Evolutionary conservation across 2,797 vertebrate species (phyloP).

Genomic region (Clarias platycephalus): DNA sequence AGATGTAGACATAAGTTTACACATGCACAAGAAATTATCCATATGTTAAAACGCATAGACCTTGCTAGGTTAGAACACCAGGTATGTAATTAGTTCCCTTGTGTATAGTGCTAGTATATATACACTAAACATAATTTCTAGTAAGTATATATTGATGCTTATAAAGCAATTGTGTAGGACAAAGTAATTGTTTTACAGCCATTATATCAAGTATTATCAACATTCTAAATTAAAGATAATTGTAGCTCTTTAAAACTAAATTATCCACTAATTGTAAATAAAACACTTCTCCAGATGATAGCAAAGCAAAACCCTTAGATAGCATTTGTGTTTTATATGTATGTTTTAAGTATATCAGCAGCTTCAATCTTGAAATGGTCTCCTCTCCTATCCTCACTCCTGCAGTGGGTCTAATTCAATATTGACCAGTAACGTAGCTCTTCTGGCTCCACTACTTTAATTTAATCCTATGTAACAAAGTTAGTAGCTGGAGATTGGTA

Average conservation of each 20-base stretch:
- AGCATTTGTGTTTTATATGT: neutral
- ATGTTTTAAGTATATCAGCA: neutral
- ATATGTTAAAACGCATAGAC: neutral
- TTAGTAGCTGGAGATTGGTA: conserved; percentile 33
- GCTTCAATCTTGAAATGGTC: neutral
- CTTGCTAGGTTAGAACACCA: neutral
- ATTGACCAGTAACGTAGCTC: conserved; percentile 23
- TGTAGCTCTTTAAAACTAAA: neutral
- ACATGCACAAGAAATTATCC: neutral
- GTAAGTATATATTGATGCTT: neutral
- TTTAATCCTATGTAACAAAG: conserved; percentile 37
- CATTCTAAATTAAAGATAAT: neutral
- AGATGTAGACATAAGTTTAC: neutral
- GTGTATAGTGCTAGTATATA: neutral
- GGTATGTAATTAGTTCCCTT: neutral
- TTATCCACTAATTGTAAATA: neutral
- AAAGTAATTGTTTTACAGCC: neutral
- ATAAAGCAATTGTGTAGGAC: too few relatives aligned
- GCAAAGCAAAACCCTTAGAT: neutral
- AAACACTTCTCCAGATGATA: neutral
- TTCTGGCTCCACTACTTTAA: conserved; percentile 37
- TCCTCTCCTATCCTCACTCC: conserved; percentile 7
- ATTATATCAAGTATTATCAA: neutral
- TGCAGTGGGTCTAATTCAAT: conserved; percentile 32
- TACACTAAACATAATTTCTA: neutral